Conservation (phyloP, 2,113 vertebrate genomes). For the Callocephalon fimbriatum region DNA sequence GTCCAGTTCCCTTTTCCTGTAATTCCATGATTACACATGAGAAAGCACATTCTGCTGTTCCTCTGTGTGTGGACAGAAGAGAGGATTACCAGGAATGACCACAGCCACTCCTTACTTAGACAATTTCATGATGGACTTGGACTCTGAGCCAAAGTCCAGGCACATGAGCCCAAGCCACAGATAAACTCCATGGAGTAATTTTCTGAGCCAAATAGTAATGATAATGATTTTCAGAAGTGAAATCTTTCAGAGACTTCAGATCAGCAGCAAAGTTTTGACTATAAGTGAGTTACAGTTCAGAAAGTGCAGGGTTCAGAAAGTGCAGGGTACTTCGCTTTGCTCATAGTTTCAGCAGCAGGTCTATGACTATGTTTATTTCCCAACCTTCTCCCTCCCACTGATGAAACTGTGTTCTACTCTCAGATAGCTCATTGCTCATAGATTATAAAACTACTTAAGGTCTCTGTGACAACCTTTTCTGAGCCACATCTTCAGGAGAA, state of each 20-base stretch:
- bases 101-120: conserved; percentile 10
- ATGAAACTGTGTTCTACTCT: neutral
- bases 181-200: neutral
- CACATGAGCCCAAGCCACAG: neutral
- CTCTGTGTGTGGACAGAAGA: neutral
- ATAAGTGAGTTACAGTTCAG: neutral
- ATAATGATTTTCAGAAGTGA: neutral
- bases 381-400: neutral
- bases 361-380: neutral
- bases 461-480: neutral
- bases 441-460: neutral
- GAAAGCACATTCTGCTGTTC: neutral
- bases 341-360: neutral
- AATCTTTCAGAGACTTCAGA: neutral
- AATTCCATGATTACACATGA: neutral
- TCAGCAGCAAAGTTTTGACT: neutral
- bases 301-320: neutral
- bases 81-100: neutral
- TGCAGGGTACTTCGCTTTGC: neutral
- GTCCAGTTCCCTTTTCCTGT: neutral
- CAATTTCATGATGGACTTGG: neutral
- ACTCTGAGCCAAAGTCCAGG: neutral
- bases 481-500: neutral
- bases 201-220: neutral
- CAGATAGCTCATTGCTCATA: neutral